Evolutionary conservation across 2,113 vertebrate genomes (phyloP), one percentile per base, ranked within the genome.

Genomic region (Notarius quadriscutis): DNA sequence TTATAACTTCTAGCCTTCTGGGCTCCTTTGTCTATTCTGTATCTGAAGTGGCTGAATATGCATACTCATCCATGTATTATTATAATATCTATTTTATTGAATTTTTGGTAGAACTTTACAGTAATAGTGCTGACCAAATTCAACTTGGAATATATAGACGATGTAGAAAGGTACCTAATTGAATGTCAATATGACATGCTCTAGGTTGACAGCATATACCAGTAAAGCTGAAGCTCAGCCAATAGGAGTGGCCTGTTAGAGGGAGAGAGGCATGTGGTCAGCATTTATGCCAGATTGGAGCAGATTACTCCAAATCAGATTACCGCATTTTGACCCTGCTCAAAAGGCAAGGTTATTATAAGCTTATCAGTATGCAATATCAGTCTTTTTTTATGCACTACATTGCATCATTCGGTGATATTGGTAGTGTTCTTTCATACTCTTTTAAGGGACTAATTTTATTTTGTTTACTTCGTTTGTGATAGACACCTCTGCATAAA

Each of bases 231-330:
- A 87, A 58, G 84, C n/a, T 74, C 30, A 89, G 90, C 93, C 94
- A 93, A 91, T 92, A 81, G 91, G 90, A 90, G 91, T 81, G 60
- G 89, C 88, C 83, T 85, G 86, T 86, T 88, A 20, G 89, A 58
- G 27, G 20, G 89, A 87, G 86, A 94, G 94, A 95, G 93, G 87
- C 93, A 93, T 92, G 93, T 89, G 89, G 94, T 95, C 95, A 95
- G 95, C 95, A 94, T 95, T 95, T 95, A 95, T 94, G 89, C 91
- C 90, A 94, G 94, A 95, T 95, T 94, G 93, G 84, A 93, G 89
- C 93, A 95, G 95, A 95, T 95, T 95, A 95, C 91, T 88, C 89
- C 89, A 94, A 95, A 95, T 94, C 94, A 94, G 95, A 95, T 96
- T 96, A 96, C 88, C 88, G 92, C 81, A 92, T 92, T 87, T 65